phyloP scores from a whole-genome alignment of 2,113 vertebrate species.

The Passer montanus region DNA sequence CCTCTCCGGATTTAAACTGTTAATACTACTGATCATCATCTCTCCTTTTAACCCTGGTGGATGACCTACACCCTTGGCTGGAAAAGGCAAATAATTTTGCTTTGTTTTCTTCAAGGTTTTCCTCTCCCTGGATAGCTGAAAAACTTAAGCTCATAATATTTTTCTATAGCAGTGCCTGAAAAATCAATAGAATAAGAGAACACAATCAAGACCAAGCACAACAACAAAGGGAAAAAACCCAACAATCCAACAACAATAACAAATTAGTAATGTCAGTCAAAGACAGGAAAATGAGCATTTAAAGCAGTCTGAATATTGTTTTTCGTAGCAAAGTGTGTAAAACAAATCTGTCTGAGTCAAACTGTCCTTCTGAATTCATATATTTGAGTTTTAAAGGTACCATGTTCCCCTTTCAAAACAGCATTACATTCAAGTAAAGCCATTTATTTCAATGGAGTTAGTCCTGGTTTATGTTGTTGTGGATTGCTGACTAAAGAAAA shows the following conservation, averaged over 20 bases:
- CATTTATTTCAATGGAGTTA: slow-evolving; percentile 11
- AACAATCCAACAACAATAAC: neutral
- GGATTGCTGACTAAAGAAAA: neutral
- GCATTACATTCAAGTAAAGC: neutral
- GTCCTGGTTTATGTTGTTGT: neutral
- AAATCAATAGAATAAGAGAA: slow-evolving; percentile 45
- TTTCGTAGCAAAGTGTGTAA: neutral
- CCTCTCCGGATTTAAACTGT: neutral
- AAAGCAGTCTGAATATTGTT: neutral
- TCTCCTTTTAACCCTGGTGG: neutral
- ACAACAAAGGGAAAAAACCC: neutral
- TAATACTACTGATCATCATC: neutral
- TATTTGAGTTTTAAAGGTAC: neutral
- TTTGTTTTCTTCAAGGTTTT: neutral
- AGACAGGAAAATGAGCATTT: neutral
- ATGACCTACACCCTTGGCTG: neutral
- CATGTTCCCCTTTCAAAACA: neutral
- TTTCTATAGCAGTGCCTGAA: slow-evolving; percentile 6
- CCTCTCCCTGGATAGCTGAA: neutral
- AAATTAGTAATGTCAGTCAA: neutral
- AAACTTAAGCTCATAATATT: slow-evolving; percentile 12
- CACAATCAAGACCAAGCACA: neutral
- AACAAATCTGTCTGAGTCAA: neutral
- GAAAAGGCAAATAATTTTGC: neutral
- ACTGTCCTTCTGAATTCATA: neutral